Conservation (phyloP, 2,797 vertebrate species). For the Odontamblyopus lacepedii region DNA sequence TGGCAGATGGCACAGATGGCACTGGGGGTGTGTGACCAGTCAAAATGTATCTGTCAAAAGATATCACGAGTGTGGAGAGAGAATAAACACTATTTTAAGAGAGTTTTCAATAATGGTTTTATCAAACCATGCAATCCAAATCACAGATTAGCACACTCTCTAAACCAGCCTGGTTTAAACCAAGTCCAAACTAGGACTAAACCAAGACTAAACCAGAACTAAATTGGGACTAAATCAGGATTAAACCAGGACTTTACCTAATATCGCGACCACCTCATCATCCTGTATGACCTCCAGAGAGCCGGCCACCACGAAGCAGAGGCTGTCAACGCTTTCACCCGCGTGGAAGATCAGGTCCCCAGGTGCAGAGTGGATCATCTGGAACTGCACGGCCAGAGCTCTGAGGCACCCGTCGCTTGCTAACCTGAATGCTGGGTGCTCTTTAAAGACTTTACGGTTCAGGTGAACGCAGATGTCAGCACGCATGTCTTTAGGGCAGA, state of each 20-base stretch:
- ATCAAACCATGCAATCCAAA: too few relatives aligned
- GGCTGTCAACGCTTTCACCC: conserved; percentile 95
- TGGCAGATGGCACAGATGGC: too few relatives aligned
- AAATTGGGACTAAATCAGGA: neutral
- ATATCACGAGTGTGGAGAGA: too few relatives aligned
- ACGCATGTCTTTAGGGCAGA: conserved; percentile 98
- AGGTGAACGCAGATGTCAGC: conserved; percentile 97
- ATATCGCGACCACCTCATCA: conserved; percentile 96
- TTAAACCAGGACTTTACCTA: conserved; percentile 78
- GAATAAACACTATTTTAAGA: too few relatives aligned
- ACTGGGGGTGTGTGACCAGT: too few relatives aligned
- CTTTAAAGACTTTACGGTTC: conserved; percentile 98
- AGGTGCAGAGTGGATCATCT: conserved; percentile 96
- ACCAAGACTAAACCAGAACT: neutral
- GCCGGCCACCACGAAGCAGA: conserved; percentile 98
- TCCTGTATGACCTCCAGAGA: conserved; percentile 98
- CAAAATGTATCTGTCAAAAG: too few relatives aligned
- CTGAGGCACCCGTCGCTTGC: conserved; percentile 94
- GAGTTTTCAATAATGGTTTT: too few relatives aligned
- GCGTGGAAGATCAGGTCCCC: conserved; percentile 97
- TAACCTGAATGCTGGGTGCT: conserved; percentile 94
- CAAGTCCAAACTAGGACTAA: neutral
- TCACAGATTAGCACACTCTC: neutral
- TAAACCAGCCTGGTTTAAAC: neutral
- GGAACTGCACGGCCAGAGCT: conserved; percentile 97